A percentile compares a stretch with the other conserved stretches of the same genome.
Conservation (phyloP, 2,888 invertebrate genomes). For the Gibbula magus region DNA sequence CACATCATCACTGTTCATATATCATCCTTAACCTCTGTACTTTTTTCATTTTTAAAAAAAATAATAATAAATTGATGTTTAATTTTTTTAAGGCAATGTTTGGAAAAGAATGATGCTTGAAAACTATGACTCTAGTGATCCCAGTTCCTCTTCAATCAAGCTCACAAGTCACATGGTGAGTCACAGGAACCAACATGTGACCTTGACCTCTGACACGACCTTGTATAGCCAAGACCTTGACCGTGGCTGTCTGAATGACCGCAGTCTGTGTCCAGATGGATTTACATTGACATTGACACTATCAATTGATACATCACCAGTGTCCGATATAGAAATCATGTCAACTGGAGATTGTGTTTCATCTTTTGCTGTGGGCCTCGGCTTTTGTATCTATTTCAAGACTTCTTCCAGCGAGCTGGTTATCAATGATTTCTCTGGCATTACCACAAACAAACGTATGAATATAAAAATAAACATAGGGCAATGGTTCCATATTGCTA, state of each 20-base stretch:
- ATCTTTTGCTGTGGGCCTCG: not conserved
- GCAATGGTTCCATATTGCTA: not conserved
- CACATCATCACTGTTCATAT: no score
- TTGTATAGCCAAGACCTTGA: not conserved
- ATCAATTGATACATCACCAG: not conserved
- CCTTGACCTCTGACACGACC: not conserved
- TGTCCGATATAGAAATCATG: conserved; percentile 10
- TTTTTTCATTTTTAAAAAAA: no score
- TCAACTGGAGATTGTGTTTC: conserved; percentile 11
- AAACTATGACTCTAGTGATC: no score
- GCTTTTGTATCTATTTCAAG: not conserved
- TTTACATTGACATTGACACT: conserved; percentile 20
- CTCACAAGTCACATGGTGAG: not conserved
- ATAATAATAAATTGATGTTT: no score
- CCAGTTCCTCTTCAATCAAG: not conserved
- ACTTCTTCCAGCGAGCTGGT: not conserved
- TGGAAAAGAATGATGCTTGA: no score
- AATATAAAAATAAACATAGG: not conserved
- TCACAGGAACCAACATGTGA: not conserved
- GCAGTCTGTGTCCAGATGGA: conserved; percentile 12
- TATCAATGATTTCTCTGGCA: not conserved
- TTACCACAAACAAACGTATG: not conserved
- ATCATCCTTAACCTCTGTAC: no score
- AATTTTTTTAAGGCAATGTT: no score
- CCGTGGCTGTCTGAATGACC: conserved; percentile 18